Evolutionary conservation across 2,797 vertebrate genomes (phyloP), one percentile per base, ranked within the genome.

Genomic region (Staurois parvus): DNA sequence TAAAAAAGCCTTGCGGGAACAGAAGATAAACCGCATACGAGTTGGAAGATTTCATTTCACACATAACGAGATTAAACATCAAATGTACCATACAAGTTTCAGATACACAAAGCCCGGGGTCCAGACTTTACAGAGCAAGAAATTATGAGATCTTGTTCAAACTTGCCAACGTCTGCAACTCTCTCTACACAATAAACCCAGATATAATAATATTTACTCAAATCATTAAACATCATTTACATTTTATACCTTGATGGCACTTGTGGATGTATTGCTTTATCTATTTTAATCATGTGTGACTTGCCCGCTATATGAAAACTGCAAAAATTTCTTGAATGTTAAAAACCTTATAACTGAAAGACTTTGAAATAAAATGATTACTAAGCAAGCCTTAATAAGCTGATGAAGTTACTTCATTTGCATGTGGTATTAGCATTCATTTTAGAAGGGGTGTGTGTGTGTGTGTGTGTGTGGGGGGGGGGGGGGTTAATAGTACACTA

Each of bases 1-100:
- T 70, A 70, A 34, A 80, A 77, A 29, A 73, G 28, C 73, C 79
- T 77, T 80, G 78, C 26, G 69, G 83, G 70, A 86, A 78, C 30
- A 73, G 24, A 34, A 66, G 29, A 83, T 79, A 73, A 83, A 66
- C 67, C 28, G 12, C 30, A 32, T 73, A 72, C 29, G 42, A 82
- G 75, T 64, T 77, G 24, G 68, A 37, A 86, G 80, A 83, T 86
- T 86, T 86, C 29, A 86, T 86, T 86, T 86, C 80, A 83, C 85
- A 78, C 85, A 73, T 86, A 86, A 83, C 85, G 64, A 86, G 80
- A 86, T 86, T 86, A 86, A 68, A 83, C 80, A 86, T 83, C 80
- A 86, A 86, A 86, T 79, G 75, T 74, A 83, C 59, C 74, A 66
- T 83, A 79, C 76, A 73, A 74, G 75, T 83, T 83, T 59, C 79